A percentile compares a stretch with the other conserved stretches of the same genome.
Evolutionary conservation across 2,888 invertebrate species (phyloP).

Genomic region (Opisthograptis luteolata): DNA sequence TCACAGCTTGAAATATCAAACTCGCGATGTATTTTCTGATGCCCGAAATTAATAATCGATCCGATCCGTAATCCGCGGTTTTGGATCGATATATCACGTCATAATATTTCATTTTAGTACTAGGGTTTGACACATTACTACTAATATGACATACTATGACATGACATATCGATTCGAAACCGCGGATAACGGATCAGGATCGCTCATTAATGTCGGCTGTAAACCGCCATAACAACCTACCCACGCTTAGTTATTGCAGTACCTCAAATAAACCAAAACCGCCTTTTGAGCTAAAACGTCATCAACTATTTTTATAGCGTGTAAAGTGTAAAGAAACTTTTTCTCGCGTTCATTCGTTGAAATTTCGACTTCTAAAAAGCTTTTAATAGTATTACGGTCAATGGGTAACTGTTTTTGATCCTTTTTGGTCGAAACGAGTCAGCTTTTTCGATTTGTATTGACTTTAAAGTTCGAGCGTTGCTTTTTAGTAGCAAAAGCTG

Average conservation of each 20-base stretch:
- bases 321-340: constrained; percentile 38
- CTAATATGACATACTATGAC: no score
- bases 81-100: no score
- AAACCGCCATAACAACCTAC: neutral
- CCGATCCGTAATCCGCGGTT: no score
- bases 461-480: constrained; percentile 17
- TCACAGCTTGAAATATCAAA: no score
- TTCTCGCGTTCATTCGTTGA: constrained; percentile 29
- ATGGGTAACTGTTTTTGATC: constrained; percentile 20
- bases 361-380: constrained; percentile 29
- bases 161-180: no score
- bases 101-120: no score
- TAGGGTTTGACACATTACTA: no score
- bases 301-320: constrained; percentile 21
- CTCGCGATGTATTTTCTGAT: no score
- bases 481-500: no score
- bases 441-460: constrained; percentile 22
- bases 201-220: no score
- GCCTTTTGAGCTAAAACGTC: constrained; percentile 11
- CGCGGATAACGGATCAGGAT: no score
- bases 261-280: neutral
- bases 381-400: constrained; percentile 26
- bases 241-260: neutral
- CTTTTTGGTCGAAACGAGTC: constrained; percentile 16
- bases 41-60: no score